Evolutionary conservation across 2,888 invertebrate genomes (phyloP).

Genomic region (Cryptocephalus primarius): DNA sequence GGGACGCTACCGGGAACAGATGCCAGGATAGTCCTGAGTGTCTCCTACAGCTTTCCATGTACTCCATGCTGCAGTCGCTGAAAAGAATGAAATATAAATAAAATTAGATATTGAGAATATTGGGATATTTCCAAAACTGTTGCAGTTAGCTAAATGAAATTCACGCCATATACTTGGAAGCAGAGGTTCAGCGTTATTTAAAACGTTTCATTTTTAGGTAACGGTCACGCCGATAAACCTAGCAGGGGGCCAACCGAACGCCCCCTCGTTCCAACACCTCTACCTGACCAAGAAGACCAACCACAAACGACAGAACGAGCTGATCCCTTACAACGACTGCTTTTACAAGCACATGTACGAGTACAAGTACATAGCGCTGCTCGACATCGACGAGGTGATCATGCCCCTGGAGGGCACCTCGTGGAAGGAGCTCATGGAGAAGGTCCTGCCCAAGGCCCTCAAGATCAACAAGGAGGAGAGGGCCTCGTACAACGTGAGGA

Average conservation of each 20-base stretch:
- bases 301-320: constrained; percentile 88
- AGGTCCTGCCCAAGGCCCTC: constrained; percentile 52
- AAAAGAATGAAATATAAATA: no score
- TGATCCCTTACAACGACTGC: constrained; percentile 94
- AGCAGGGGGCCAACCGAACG: constrained; percentile 71
- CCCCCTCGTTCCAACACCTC: constrained; percentile 78
- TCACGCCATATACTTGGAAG: no score
- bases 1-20: no score
- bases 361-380: constrained; percentile 80
- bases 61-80: no score
- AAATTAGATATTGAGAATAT: no score
- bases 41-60: no score
- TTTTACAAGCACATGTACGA: constrained; percentile 84
- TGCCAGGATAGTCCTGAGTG: no score
- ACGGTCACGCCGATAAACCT: constrained; percentile 58
- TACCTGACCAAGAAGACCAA: constrained; percentile 85
- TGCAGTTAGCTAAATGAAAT: no score
- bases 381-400: constrained; percentile 92
- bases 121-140: no score
- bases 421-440: constrained; percentile 71
- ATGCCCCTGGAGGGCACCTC: constrained; percentile 66
- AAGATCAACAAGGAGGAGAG: constrained; percentile 55
- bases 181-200: no score
- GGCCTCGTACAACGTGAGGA: constrained; percentile 79
- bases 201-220: constrained; percentile 32